phyloP scores from a whole-genome alignment of 2,888 invertebrate genomes.

The Lordiphosa andalusiaca region DNA sequence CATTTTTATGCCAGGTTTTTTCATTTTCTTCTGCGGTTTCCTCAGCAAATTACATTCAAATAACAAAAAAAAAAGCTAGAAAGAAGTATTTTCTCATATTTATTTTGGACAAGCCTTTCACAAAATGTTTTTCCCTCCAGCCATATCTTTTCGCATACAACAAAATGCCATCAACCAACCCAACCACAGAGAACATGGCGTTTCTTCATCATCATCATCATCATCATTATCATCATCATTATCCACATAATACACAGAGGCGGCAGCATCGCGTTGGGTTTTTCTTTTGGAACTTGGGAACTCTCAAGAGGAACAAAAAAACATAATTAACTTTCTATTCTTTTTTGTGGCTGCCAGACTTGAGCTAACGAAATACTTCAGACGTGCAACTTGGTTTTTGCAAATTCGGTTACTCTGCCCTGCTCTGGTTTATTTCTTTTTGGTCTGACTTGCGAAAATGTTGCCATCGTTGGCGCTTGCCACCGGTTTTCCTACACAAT shows the following conservation, averaged over 20 bases:
- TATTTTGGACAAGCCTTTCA: slow-evolving; percentile 65
- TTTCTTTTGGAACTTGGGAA: slow-evolving; percentile 51
- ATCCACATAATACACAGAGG: slow-evolving; percentile 23
- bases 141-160: slow-evolving; percentile 43
- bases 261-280: slow-evolving; percentile 50
- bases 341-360: slow-evolving; percentile 33
- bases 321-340: slow-evolving; percentile 74
- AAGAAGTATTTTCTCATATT: slow-evolving; percentile 55
- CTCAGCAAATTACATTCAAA: slow-evolving; percentile 50
- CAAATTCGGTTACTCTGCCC: slow-evolving; percentile 34
- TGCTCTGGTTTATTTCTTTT: slow-evolving; percentile 21
- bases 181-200: slow-evolving; percentile 54
- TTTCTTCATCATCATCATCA: slow-evolving; percentile 35
- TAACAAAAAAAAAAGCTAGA: slow-evolving; percentile 3
- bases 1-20: slow-evolving; percentile 14
- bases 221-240: slow-evolving; percentile 35
- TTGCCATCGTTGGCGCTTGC: slow-evolving; percentile 50
- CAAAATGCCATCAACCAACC: slow-evolving; percentile 38
- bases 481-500: slow-evolving; percentile 69
- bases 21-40: slow-evolving; percentile 44
- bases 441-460: slow-evolving; percentile 54
- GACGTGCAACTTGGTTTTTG: slow-evolving; percentile 48
- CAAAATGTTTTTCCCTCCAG: slow-evolving; percentile 46
- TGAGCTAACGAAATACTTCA: slow-evolving; percentile 11
- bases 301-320: slow-evolving; percentile 42